Base-by-base conservation (phyloP, 2,888 invertebrate species). In the Stomorhina lunata region DNA sequence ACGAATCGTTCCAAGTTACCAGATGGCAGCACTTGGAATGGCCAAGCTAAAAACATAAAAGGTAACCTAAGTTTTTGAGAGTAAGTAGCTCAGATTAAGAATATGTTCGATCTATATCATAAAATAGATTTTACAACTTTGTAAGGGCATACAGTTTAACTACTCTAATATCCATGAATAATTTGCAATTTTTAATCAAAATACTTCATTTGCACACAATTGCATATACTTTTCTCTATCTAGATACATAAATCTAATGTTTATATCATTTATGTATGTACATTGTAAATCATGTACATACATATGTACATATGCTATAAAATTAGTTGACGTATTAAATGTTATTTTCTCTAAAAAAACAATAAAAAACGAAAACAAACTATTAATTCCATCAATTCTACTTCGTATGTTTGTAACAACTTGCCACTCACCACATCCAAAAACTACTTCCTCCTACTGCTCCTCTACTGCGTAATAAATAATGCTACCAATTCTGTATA, bases 371-470 rank as follows among this genome's bases (percentile, higher is more conserved):
- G 25, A 61, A 50, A 63, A 27, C 22, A 15, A 50, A 66, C 20
- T 40, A 59, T 40, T 71, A 78, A 71, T 66, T 29, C n/a, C 65
- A 81, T 25, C 32, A 71, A 43, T 76, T 50, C 50, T 76, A 71
- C 65, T 71, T 66, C 69, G 65, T 76, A 32, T 65, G 27, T 71
- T 65, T 71, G 22, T 59, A 76, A 66, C 66, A 66, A 65, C 57
- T 40, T 12, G 40, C 17, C n/a, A n/a, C n/a, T 63, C 25, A 53
- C 40, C 10, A 32, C 63, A 55, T 40, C 61, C 29, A 50, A 50
- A 61, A 48, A 34, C 48, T 48, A 34, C 59, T 72, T 48, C 34
- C 20, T n/a, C 27, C 53, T 43, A n/a, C n/a, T n/a, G n/a, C 22
- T 20, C 4, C 20, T 37, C 9, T 15, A 40, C 63, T 32, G 45